A percentile compares a stretch with the other conserved stretches of the same genome.
Conservation (phyloP, 2,888 invertebrate species). For the Pristionchus maxplancki region DNA sequence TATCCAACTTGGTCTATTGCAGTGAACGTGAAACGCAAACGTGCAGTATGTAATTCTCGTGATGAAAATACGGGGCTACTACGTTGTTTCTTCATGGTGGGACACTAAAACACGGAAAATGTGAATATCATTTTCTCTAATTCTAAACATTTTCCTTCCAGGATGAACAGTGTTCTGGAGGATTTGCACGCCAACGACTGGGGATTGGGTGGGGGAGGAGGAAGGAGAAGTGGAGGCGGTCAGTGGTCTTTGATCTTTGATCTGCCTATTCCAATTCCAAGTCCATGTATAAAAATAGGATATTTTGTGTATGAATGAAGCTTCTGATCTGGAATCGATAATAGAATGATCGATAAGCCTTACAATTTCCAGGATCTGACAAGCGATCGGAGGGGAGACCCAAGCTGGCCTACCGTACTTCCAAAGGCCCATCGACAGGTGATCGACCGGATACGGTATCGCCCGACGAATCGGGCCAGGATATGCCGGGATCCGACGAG, state of each 20-base stretch:
- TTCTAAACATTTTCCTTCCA: not conserved
- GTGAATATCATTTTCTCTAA: too few species aligned
- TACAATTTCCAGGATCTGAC: not conserved
- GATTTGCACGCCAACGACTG: conserved; percentile 30
- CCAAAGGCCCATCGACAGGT: not conserved
- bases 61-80: too few species aligned
- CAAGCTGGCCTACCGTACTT: not conserved
- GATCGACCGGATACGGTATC: not conserved
- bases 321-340: too few species aligned
- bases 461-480: not conserved
- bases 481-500: not conserved
- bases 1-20: too few species aligned
- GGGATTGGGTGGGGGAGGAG: conserved; percentile 1
- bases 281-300: too few species aligned
- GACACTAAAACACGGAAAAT: too few species aligned
- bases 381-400: not conserved
- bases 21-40: too few species aligned
- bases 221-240: not conserved
- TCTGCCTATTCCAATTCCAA: too few species aligned
- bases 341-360: not conserved
- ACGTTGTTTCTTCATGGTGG: too few species aligned
- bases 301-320: too few species aligned
- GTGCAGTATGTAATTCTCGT: too few species aligned
- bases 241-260: not conserved
- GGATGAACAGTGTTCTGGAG: conserved; percentile 44